Conservation (phyloP, 2,797 vertebrate genomes). For the Molothrus ater region DNA sequence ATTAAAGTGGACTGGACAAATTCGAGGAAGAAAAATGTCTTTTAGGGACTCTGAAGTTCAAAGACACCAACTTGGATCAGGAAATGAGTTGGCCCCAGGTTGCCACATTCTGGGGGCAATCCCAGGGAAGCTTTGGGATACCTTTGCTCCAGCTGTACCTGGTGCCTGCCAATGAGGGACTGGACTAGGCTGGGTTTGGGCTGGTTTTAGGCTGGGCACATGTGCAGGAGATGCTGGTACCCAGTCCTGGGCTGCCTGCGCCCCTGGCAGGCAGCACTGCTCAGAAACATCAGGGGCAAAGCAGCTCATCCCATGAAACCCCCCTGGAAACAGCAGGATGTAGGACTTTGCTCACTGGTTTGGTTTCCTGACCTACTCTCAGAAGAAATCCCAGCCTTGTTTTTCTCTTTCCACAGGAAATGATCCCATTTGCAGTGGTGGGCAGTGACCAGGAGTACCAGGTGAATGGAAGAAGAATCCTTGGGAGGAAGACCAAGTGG, state of each 20-base stretch:
- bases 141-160: neutral
- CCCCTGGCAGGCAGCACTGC: neutral
- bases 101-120: neutral
- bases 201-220: neutral
- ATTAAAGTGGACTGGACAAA: neutral
- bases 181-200: neutral
- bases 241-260: neutral
- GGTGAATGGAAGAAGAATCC: conserved; percentile 93
- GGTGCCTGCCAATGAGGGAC: neutral
- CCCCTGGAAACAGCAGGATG: neutral
- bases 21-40: neutral
- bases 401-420: conserved; percentile 81
- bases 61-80: neutral
- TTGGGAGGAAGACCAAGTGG: conserved; percentile 98
- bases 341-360: neutral
- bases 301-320: neutral
- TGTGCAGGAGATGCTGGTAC: neutral
- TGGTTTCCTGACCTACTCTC: neutral
- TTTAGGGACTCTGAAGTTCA: neutral
- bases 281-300: neutral
- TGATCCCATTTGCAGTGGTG: conserved; percentile 98
- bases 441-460: conserved; percentile 98
- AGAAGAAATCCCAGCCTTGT: fast-evolving
- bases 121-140: neutral
- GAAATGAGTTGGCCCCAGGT: neutral